Evolutionary conservation across 2,888 invertebrate species (phyloP).

Genomic region (Hirtodrosophila trivittata): DNA sequence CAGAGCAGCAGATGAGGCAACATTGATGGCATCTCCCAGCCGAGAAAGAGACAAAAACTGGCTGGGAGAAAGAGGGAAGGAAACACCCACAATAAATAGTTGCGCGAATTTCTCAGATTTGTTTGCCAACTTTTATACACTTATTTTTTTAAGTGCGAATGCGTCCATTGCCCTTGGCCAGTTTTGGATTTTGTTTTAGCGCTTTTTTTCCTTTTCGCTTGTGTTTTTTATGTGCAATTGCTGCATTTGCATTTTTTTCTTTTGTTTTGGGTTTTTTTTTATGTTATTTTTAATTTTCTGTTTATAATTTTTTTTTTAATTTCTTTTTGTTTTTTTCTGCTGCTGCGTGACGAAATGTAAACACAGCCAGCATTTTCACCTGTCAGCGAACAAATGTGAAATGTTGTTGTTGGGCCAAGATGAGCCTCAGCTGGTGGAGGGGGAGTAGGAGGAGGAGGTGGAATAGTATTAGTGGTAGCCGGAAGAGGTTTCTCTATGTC

Average conservation of each 20-base stretch:
- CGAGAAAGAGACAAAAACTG: no score
- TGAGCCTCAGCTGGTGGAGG: neutral
- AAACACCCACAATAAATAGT: slow-evolving; percentile 11
- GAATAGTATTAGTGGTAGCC: neutral
- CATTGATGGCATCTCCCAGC: no score
- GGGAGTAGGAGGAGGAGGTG: neutral
- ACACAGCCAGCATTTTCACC: slow-evolving; percentile 30
- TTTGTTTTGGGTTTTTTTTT: slow-evolving; percentile 8
- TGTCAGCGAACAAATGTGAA: slow-evolving; percentile 14
- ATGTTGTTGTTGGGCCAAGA: neutral
- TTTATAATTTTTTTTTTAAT: slow-evolving; percentile 10
- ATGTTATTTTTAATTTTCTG: slow-evolving; percentile 21
- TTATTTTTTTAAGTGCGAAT: slow-evolving; percentile 1
- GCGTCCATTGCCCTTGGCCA: no score
- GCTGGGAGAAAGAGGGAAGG: no score
- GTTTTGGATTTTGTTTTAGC: neutral
- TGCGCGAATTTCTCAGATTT: slow-evolving; percentile 3
- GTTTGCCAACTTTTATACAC: no score
- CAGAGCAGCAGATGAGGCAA: neutral
- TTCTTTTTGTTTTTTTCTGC: slow-evolving; percentile 5
- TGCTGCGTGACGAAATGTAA: slow-evolving; percentile 45
- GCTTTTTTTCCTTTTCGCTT: no score
- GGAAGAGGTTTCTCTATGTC: slow-evolving; percentile 14
- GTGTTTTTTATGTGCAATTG: neutral
- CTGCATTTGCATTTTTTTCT: slow-evolving; percentile 39